These are phyloP conservation scores for Lasioglossum lativentre DNA, from an alignment of 2,888 invertebrate genomes.

Conservation along the genomic window DNA sequence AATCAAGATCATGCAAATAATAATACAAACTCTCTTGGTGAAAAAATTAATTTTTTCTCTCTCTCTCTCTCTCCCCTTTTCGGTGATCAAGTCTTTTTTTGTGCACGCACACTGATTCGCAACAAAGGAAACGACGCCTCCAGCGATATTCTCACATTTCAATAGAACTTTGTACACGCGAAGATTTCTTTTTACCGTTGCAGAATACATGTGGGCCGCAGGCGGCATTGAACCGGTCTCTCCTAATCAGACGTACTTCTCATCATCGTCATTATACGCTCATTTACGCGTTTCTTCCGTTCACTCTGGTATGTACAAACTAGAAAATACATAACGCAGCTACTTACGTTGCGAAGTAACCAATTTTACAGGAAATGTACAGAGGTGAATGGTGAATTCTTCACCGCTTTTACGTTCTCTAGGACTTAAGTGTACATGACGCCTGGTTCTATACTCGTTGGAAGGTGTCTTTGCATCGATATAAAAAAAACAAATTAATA, in stretches of 20 bases:
- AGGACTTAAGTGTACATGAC: slow-evolving; percentile 60
- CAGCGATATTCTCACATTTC: neutral
- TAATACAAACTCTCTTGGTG: slow-evolving; percentile 41
- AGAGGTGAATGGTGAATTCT: slow-evolving; percentile 66
- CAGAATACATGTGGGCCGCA: neutral
- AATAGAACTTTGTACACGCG: neutral
- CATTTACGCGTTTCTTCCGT: slow-evolving; percentile 19
- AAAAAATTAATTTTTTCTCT: slow-evolving; percentile 22
- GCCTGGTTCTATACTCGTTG: slow-evolving; percentile 59
- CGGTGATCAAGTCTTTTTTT: neutral
- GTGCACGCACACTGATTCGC: neutral
- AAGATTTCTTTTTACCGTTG: neutral
- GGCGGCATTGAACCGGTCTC: neutral
- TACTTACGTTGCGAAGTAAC: slow-evolving; percentile 76
- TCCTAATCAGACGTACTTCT: slow-evolving; percentile 3
- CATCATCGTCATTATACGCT: slow-evolving; percentile 14
- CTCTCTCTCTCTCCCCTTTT: neutral
- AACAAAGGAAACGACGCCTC: slow-evolving; percentile 1
- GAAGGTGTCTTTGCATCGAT: slow-evolving; percentile 46
- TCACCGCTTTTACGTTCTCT: slow-evolving; percentile 49
- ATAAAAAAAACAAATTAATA: slow-evolving; percentile 4
- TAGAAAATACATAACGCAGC: slow-evolving; percentile 81
- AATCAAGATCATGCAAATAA: slow-evolving; percentile 28
- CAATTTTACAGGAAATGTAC: slow-evolving; percentile 83
- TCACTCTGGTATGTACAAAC: slow-evolving; percentile 79